phyloP scores from a whole-genome alignment of 2,797 vertebrate species.

The Podargus strigoides region DNA sequence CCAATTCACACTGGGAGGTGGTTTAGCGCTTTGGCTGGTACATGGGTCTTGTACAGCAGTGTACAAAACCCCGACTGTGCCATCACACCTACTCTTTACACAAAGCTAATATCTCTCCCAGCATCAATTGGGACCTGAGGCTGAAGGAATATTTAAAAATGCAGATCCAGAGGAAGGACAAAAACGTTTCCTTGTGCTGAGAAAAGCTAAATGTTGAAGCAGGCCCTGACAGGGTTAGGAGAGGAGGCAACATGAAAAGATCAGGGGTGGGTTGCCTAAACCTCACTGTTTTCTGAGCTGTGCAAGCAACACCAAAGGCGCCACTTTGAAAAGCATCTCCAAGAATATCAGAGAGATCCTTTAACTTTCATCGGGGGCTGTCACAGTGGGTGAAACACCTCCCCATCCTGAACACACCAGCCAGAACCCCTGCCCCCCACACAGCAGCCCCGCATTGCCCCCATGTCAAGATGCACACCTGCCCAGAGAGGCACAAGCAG shows the following conservation, averaged over 20 bases:
- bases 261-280: not conserved
- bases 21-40: not conserved
- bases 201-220: not conserved
- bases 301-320: not conserved
- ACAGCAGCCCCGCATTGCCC: not conserved
- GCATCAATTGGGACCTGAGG: not conserved
- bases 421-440: not conserved
- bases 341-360: not conserved
- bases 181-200: not conserved
- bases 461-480: accelerated
- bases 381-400: not conserved
- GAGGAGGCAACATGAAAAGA: not conserved
- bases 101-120: not conserved
- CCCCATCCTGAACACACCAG: not conserved
- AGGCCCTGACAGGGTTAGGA: not conserved
- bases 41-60: not conserved
- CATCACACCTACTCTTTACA: not conserved
- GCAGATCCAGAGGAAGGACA: not conserved
- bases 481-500: not conserved
- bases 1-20: not conserved
- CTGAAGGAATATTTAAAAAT: constrained; percentile 1
- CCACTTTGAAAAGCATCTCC: not conserved
- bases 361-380: not conserved
- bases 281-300: not conserved
- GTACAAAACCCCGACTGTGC: not conserved